Conservation (phyloP, 23 tunicate species). For the Styela clava region DNA sequence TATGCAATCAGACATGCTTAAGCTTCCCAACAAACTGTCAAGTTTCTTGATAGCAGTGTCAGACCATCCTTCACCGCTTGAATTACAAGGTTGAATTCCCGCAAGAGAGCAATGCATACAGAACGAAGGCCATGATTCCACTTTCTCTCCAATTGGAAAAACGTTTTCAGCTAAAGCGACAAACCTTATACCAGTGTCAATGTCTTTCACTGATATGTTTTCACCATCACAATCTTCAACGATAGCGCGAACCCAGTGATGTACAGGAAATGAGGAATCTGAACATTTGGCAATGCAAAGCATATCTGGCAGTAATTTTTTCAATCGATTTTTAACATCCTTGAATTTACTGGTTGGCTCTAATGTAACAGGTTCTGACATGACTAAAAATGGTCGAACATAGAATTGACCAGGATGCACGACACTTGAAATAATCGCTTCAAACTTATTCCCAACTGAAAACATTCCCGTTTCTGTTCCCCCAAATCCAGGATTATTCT, state of each 20-base stretch:
- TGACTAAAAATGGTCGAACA: constrained; percentile 7
- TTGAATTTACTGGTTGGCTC: background rate
- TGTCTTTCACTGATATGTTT: background rate
- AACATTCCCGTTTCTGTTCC: background rate
- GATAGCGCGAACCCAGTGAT: constrained; percentile 11
- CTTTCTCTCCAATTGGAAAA: constrained; percentile 41
- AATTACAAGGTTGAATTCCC: constrained; percentile 26
- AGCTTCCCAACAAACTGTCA: background rate
- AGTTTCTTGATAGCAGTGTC: background rate
- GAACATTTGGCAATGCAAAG: background rate
- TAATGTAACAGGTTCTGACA: constrained; percentile 3
- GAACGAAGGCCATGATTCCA: constrained; percentile 51
- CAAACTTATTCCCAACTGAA: constrained; percentile 11
- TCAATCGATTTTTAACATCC: background rate
- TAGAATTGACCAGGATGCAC: constrained; percentile 8
- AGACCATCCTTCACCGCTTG: background rate
- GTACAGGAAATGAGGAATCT: background rate
- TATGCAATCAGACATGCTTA: constrained; percentile 1
- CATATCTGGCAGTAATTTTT: background rate
- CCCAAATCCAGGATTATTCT: background rate
- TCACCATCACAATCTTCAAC: background rate
- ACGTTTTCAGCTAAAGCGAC: constrained; percentile 40
- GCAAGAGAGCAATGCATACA: constrained; percentile 42
- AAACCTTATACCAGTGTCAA: constrained; percentile 28
- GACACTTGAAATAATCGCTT: constrained; percentile 10